Base-by-base conservation (phyloP, 1,140 invertebrate genomes). In the Heliothis subflexa region DNA sequence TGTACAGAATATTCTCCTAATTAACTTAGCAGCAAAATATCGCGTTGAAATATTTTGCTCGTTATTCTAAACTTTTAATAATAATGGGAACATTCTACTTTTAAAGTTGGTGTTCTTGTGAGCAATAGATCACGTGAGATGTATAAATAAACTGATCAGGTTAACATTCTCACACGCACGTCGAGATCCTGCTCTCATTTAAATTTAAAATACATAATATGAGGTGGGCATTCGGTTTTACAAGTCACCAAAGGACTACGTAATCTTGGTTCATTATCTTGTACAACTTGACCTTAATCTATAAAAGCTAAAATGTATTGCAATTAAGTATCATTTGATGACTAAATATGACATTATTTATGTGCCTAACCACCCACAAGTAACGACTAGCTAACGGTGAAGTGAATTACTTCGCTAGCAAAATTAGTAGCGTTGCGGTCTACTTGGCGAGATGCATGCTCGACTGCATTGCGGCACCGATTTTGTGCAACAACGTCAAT, bases 401-500 rank as follows among this genome's bases (percentile, higher is more conserved):
- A 79, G 70, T 40, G 50, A 66, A 55, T 66, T 62, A 75, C 49
- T 75, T 75, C 49, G 18, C 73, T 75, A 45, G 59, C 73, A 75
- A 75, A 62, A 75, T 78, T 62, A 78, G 78, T 78, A 62, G 79
- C 84, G 83, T 82, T 78, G 79, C 82, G 83, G 80, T 84, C 84
- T 86, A 85, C 40, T 85, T 86, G 59, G 78, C 77, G 55, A 76
- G 78, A 78, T 74, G 77, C 72, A 85, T 71, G 81, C 66, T 81
- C 75, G 75, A 86, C 83, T 87, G 84, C 86, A 88, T 83, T 86
- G 85, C 86, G 82, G 74, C 85, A 87, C 79, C 68, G 76, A 76
- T 57, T 78, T 78, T 55, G 47, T 75, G 66, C 57, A 70, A 71
- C 76, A 78, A 68, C 57, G 59, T 79, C 25, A 40, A 16, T 33